These are phyloP conservation scores for Drosophila trichaetosa DNA, from an alignment of 2,888 invertebrate species.

Conservation along the genomic window DNA sequence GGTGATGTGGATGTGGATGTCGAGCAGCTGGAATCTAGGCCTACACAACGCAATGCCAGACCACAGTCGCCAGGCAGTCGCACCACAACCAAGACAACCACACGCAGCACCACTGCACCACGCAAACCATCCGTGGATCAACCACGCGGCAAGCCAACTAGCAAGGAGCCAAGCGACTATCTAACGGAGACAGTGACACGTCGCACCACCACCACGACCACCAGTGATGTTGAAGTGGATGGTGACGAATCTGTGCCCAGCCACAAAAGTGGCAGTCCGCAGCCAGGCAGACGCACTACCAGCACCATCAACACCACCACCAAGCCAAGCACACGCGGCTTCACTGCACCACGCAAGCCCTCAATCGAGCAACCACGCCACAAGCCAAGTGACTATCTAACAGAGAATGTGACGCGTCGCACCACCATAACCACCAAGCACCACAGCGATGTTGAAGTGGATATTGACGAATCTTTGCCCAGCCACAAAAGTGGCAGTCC, in stretches of 20 bases:
- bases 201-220: constrained; percentile 12
- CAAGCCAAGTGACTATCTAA: neutral
- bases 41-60: neutral
- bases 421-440: constrained; percentile 14
- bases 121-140: constrained; percentile 21
- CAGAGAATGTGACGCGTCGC: constrained; percentile 8
- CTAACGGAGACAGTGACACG: constrained; percentile 7
- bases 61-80: constrained; percentile 48
- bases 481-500: constrained; percentile 1
- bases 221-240: constrained; percentile 45
- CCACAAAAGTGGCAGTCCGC: constrained; percentile 16
- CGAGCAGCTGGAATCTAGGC: constrained; percentile 13
- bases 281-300: constrained; percentile 16
- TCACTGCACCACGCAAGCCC: constrained; percentile 12
- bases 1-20: constrained; percentile 22
- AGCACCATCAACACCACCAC: neutral
- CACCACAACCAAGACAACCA: constrained; percentile 41
- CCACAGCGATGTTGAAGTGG: constrained; percentile 23
- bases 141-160: constrained; percentile 8
- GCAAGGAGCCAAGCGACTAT: constrained; percentile 11
- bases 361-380: constrained; percentile 6
- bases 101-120: constrained; percentile 20
- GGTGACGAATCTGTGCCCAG: constrained; percentile 41
- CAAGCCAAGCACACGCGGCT: constrained; percentile 7
- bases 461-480: constrained; percentile 14